phyloP scores from a whole-genome alignment of 2,888 invertebrate species.

The Homarus gammarus region DNA sequence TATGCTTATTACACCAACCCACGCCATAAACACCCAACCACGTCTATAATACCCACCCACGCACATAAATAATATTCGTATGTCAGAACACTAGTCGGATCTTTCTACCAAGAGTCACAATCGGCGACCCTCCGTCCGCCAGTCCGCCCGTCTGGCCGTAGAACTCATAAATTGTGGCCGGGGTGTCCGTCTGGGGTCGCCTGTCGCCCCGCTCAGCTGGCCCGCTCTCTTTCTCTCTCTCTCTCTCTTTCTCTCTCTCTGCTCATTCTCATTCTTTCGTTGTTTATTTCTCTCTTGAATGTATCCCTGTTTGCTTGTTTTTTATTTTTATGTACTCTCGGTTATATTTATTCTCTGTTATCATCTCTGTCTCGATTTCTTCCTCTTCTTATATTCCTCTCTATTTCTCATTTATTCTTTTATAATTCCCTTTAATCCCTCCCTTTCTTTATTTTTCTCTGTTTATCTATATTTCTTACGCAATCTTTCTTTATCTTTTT shows the following conservation, averaged over 20 bases:
- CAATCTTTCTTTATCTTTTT: constrained; percentile 9
- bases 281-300: no score
- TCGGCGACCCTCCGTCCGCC: background rate
- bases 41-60: background rate
- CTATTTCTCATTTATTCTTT: no score
- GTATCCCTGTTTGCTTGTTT: no score
- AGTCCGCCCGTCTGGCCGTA: background rate
- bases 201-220: background rate
- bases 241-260: constrained; percentile 39
- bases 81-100: background rate
- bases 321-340: no score
- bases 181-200: background rate
- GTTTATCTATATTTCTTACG: background rate
- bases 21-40: background rate
- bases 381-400: no score
- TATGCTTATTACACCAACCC: no score
- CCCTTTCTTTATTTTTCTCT: constrained; percentile 8
- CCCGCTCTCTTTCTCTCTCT: constrained; percentile 13
- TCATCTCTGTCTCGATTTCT: no score
- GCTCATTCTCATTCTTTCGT: no score
- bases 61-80: background rate
- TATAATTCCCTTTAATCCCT: no score
- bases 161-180: constrained; percentile 9
- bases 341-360: no score
- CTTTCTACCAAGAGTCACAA: background rate